A percentile compares a stretch with the other conserved stretches of the same genome.
Conservation (phyloP, 1,140 invertebrate species). For the Pectinophora gossypiella region DNA sequence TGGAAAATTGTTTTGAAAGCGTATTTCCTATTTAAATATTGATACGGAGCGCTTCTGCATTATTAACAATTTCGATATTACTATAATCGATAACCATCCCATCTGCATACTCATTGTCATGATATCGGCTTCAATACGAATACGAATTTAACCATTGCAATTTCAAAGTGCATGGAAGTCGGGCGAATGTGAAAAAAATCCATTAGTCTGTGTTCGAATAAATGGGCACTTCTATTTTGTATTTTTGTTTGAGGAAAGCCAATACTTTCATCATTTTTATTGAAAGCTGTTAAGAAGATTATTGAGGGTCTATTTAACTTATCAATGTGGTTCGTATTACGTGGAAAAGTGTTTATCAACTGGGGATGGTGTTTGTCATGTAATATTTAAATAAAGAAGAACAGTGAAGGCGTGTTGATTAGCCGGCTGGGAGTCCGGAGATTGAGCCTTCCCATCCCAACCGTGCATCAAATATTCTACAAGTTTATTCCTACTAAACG, state of each 20-base stretch:
- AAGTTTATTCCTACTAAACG: slow-evolving; percentile 72
- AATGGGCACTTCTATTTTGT: no score
- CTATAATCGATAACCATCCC: slow-evolving; percentile 1
- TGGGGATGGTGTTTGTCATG: no score
- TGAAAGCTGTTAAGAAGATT: no score
- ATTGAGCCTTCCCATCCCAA: slow-evolving; percentile 44
- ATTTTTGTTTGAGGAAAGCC: no score
- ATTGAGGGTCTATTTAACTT: no score
- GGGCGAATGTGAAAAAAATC: no score
- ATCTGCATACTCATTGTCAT: slow-evolving; percentile 2
- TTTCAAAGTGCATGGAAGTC: background rate
- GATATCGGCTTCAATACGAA: background rate
- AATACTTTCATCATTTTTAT: no score
- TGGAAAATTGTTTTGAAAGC: background rate
- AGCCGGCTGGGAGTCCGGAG: slow-evolving; percentile 46
- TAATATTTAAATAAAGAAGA: slow-evolving; percentile 3
- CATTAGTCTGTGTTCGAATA: no score
- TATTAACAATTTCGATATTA: slow-evolving; percentile 2
- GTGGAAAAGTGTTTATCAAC: no score
- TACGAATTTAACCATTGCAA: background rate
- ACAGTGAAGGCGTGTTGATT: slow-evolving; percentile 37
- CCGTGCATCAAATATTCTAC: slow-evolving; percentile 61
- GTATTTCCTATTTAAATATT: background rate
- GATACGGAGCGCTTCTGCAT: background rate
- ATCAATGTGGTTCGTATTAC: no score